Evolutionary conservation across 2,797 vertebrate genomes (phyloP).

Genomic region (Gymnoscopelus microlampas): DNA sequence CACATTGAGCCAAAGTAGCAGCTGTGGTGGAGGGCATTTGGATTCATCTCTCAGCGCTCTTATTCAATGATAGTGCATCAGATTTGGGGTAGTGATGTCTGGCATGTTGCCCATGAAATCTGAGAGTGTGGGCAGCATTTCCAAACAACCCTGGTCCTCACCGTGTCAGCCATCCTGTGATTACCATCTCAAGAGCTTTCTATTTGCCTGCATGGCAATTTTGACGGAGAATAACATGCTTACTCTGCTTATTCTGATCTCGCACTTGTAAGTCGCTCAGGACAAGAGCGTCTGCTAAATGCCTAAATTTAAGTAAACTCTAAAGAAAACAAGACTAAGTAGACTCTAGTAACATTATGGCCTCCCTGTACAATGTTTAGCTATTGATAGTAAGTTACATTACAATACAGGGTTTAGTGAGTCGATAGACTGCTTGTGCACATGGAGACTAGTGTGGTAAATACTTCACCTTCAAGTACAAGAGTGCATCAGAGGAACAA

Average conservation of each 20-base stretch:
- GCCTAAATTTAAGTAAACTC: slow-evolving; percentile 34
- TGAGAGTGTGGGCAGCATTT: slow-evolving; percentile 39
- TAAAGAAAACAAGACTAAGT: slow-evolving; percentile 55
- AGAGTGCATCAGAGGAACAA: too few relatives aligned
- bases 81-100: slow-evolving; percentile 47
- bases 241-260: too few relatives aligned
- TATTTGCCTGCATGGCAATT: slow-evolving; percentile 41
- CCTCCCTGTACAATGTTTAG: not conserved
- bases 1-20: slow-evolving; percentile 24
- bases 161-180: slow-evolving; percentile 50
- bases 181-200: slow-evolving; percentile 65
- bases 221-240: slow-evolving; percentile 14
- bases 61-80: slow-evolving; percentile 32
- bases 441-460: too few relatives aligned
- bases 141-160: slow-evolving; percentile 35
- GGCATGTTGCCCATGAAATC: slow-evolving; percentile 51
- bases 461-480: too few relatives aligned
- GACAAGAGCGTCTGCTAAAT: too few relatives aligned
- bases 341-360: too few relatives aligned
- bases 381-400: slow-evolving; percentile 25
- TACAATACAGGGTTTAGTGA: too few relatives aligned
- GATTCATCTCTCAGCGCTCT: slow-evolving; percentile 17
- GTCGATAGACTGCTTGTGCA: too few relatives aligned
- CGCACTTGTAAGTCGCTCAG: too few relatives aligned
- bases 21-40: not conserved